Conservation (phyloP, 2,797 vertebrate species). For the Avahi laniger region DNA sequence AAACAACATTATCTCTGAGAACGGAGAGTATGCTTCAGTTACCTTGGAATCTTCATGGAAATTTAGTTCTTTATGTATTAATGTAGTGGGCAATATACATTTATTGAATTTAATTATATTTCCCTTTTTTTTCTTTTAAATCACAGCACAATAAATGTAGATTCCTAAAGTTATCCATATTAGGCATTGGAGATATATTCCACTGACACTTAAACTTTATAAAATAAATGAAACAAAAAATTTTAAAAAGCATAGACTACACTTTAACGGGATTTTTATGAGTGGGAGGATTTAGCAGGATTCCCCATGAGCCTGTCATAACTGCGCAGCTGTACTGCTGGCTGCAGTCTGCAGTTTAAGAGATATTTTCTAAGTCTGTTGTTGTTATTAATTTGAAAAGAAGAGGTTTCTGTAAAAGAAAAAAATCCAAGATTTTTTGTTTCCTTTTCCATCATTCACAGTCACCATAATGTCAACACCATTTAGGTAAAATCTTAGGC, state of each 20-base stretch:
- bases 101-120: background rate
- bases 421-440: constrained; percentile 68
- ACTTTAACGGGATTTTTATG: constrained; percentile 61
- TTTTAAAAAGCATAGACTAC: constrained; percentile 7
- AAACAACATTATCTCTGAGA: background rate
- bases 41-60: background rate
- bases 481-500: constrained; percentile 81
- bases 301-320: constrained; percentile 73
- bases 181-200: constrained; percentile 23
- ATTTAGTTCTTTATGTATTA: background rate
- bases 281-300: constrained; percentile 66
- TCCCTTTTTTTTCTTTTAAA: constrained; percentile 29
- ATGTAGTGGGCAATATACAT: background rate
- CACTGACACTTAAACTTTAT: background rate
- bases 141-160: background rate
- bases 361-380: constrained; percentile 74
- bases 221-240: constrained; percentile 34
- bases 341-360: constrained; percentile 41
- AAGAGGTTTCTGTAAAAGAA: constrained; percentile 53
- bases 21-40: background rate
- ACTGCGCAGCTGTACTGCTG: constrained; percentile 78
- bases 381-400: constrained; percentile 75
- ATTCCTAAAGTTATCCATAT: background rate
- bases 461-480: constrained; percentile 79
- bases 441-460: constrained; percentile 76